Base-by-base conservation (phyloP, 2,113 vertebrate genomes). In the Sitta europaea region DNA sequence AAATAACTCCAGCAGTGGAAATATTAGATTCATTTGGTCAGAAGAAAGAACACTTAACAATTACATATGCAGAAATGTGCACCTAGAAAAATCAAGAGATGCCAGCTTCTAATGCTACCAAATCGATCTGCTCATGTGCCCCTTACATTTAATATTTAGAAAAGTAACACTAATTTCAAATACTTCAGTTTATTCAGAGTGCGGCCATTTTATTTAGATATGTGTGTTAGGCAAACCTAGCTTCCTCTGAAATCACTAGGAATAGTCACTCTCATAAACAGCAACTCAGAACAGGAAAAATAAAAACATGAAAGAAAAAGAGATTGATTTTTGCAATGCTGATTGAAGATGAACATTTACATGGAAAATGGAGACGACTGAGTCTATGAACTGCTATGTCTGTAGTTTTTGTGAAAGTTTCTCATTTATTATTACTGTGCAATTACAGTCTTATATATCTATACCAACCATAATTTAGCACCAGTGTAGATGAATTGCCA, bases 381-480 rank as follows among this genome's bases (percentile, higher is more conserved):
- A 88, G 45, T 50, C n/a, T 82, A 31, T 42, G 70, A 87, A 89
- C 66, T 65, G 50, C 88, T 91, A 82, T 47, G 59, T 33, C 43
- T 29, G 47, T 88, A 88, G 43, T 43, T 87, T 95, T 85, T 65
- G 65, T 81, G 58, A 58, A 96, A 92, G 19, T 86, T 88, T 93
- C 63, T 85, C 55, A 79, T 96, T 79, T 92, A 73, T 91, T 96
- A 93, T 70, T 93, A 62, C 67, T 43, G 17, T 77, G 78, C 90
- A 96, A 86, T 94, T 96, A 82, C 58, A 70, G 48, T 43, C 62
- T 87, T 45, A 51, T 6, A 35, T 79, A 80, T 73, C 63, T 90
- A 22, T 74, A 88, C 43, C 51, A 83, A 54, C 58, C 12, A 66
- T 83, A 92, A 88, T 70, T 86, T 86, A 94, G 2, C 85, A 83